Percentiles rank a stretch among this genome's conserved stretches.
These are phyloP conservation scores for Brachypteracias leptosomus DNA, from an alignment of 2,113 vertebrate species.

Conservation along the genomic window DNA sequence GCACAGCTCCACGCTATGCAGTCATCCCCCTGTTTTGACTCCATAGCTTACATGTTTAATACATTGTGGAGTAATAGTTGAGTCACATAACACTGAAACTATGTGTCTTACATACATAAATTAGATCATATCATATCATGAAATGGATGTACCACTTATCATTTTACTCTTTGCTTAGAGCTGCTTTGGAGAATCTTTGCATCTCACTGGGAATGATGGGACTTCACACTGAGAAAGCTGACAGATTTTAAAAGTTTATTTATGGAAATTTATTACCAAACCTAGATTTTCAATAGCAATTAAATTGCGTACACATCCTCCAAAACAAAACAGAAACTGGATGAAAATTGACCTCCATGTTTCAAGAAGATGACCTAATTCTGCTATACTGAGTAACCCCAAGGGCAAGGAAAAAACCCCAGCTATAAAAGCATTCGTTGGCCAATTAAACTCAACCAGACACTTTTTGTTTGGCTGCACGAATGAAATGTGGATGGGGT, in stretches of 20 bases:
- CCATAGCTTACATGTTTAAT: not conserved
- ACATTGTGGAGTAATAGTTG: not conserved
- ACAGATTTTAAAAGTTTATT: not conserved
- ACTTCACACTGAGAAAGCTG: not conserved
- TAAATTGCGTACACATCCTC: not conserved
- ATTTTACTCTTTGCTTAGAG: not conserved
- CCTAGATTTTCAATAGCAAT: not conserved
- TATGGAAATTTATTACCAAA: not conserved
- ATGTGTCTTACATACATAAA: not conserved
- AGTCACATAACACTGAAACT: not conserved
- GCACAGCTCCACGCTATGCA: not conserved
- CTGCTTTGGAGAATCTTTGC: not conserved
- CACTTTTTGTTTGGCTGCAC: conserved; percentile 1
- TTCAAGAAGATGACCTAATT: not conserved
- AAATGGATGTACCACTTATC: not conserved
- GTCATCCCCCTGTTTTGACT: not conserved
- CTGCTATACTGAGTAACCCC: not conserved
- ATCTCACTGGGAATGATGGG: not conserved
- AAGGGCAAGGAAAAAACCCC: not conserved
- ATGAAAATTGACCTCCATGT: not conserved
- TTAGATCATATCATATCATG: not conserved
- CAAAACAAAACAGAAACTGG: not conserved
- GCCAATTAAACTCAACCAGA: conserved; percentile 25
- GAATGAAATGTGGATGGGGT: not conserved
- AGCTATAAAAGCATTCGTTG: not conserved